Conservation (phyloP, 2,113 vertebrate species). For the Leptobrachium leishanense region DNA sequence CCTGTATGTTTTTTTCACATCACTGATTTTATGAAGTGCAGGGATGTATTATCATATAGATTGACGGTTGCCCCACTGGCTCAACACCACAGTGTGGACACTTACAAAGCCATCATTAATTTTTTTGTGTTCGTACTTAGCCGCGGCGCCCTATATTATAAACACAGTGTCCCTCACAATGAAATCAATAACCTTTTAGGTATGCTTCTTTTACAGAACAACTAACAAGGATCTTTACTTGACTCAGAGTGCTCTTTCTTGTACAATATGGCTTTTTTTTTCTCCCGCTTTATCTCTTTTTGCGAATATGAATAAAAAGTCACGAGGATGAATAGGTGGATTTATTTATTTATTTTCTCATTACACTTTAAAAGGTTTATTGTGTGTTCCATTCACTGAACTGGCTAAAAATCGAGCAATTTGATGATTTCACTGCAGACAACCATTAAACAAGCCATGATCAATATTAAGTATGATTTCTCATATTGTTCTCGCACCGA, state of each 20-base stretch:
- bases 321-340: conserved; percentile 13
- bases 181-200: conserved; percentile 72
- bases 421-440: conserved; percentile 22
- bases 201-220: conserved; percentile 60
- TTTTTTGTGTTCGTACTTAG: conserved; percentile 63
- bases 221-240: conserved; percentile 60
- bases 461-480: conserved; percentile 33
- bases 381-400: conserved; percentile 13
- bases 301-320: conserved; percentile 47
- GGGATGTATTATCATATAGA: conserved; percentile 77
- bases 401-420: conserved; percentile 20
- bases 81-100: conserved; percentile 67
- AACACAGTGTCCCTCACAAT: conserved; percentile 68
- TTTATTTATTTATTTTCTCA: conserved; percentile 2
- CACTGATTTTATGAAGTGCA: conserved; percentile 74
- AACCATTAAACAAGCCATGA: conserved; percentile 16
- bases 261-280: conserved; percentile 41
- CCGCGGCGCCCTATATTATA: conserved; percentile 67
- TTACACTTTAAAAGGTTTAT: conserved; percentile 18
- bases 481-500: conserved; percentile 7
- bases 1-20: conserved; percentile 64
- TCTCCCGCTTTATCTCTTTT: not conserved
- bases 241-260: conserved; percentile 52
- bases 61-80: conserved; percentile 71
- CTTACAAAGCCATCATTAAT: conserved; percentile 73